Base-by-base conservation (phyloP, 2,888 invertebrate species). In the Eurois occulta region DNA sequence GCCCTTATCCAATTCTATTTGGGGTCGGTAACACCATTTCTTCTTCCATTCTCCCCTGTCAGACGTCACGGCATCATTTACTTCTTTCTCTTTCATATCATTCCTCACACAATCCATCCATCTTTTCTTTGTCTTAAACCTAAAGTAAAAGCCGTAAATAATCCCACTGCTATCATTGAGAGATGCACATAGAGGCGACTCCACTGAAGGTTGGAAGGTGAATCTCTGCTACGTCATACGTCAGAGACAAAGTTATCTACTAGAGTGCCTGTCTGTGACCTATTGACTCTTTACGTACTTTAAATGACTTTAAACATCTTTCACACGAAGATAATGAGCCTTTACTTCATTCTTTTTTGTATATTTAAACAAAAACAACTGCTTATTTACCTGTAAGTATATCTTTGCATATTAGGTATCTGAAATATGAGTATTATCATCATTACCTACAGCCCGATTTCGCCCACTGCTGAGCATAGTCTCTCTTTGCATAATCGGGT, bases 261-360 rank as follows among this genome's bases (percentile, higher is more conserved):
- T n/a, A 38, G 7, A 62, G 35, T 32, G 52, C 18, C 66, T 55
- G 68, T 66, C 82, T 87, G 55, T 79, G 72, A 67, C 74, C 81
- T 58, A 38, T 67, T 72, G 77, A 72, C 72, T 68, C 60, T 28
- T 62, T 66, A 11, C 46, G 74, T 74, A 64, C 84, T 86, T 79
- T 52, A 80, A 65, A 67, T 70, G 81, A 76, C 87, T 72, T 80
- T 77, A 72, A 77, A 72, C 48, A 72, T 75, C 64, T 76, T 80
- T 75, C 60, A 76, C 35, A 46, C 32, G 13, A 60, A 48, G 77
- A 76, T 75, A 86, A 76, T 28, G 41, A 67, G 38, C 24, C n/a
- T 67, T 70, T 43, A 32, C 38, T 73, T 84, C 64, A 64, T 48
- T 72, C 43, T 41, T 43, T 43, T 55, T 65, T 66, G 28, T 78